A percentile compares a stretch with the other conserved stretches of the same genome.
These are phyloP conservation scores for Apis cerana DNA, from an alignment of 1,140 invertebrate species.

Conservation along the genomic window DNA sequence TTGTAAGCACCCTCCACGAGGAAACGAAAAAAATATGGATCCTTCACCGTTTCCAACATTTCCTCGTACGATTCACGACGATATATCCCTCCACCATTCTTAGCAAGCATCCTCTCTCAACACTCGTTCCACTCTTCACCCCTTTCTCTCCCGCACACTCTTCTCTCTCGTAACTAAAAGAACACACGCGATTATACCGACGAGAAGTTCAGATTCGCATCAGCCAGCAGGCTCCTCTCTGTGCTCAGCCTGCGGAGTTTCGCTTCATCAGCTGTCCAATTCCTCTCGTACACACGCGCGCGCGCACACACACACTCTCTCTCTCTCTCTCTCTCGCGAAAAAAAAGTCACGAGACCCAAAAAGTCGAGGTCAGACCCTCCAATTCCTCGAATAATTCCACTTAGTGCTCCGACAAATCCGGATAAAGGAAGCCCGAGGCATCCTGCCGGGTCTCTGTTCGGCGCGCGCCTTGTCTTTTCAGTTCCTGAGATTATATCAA, in stretches of 20 bases:
- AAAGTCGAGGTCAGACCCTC: constrained; percentile 52
- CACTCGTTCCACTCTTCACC: background rate
- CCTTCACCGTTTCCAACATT: constrained; percentile 8
- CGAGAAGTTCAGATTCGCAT: constrained; percentile 43
- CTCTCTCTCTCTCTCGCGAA: constrained; percentile 7
- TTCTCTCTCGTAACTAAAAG: constrained; percentile 7
- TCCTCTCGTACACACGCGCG: background rate
- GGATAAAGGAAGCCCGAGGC: constrained; percentile 39
- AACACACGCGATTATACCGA: constrained; percentile 55
- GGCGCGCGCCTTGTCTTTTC: constrained; percentile 42
- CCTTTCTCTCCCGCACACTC: background rate
- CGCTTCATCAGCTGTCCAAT: constrained; percentile 9
- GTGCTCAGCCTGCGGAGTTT: background rate
- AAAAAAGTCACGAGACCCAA: constrained; percentile 29
- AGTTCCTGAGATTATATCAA: constrained; percentile 71
- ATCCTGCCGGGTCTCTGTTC: constrained; percentile 3
- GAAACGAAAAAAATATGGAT: constrained; percentile 37
- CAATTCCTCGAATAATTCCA: constrained; percentile 77
- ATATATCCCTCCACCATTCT: no score
- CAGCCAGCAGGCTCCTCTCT: constrained; percentile 14
- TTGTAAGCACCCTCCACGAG: constrained; percentile 50
- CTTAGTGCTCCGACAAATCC: constrained; percentile 62
- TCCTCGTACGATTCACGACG: background rate
- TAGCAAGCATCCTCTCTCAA: background rate
- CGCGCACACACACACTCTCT: no score